Conservation (phyloP, 92 coral and sea anemone species). For the Phenganax stokvisi region DNA sequence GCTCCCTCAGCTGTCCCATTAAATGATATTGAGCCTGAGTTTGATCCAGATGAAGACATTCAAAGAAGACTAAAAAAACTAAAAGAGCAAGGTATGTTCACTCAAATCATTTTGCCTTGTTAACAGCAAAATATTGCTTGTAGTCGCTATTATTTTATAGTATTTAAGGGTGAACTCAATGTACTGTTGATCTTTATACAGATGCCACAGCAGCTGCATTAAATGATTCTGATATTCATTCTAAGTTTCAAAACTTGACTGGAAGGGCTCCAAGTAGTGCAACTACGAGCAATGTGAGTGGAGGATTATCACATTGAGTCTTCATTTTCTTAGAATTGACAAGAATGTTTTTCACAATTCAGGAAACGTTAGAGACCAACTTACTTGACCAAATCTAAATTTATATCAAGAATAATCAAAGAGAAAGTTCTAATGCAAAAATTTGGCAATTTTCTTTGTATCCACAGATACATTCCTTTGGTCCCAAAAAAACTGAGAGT, state of each 20-base stretch:
- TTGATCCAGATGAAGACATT: constrained; percentile 80
- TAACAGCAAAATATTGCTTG: background rate
- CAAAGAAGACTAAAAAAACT: constrained; percentile 66
- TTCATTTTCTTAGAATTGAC: background rate
- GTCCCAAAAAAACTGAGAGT: constrained; percentile 66
- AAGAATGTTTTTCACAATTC: background rate
- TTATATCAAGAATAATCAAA: background rate
- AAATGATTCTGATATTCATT: constrained; percentile 46
- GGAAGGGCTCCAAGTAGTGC: constrained; percentile 73
- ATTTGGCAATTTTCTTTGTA: background rate
- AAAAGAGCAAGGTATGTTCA: constrained; percentile 34
- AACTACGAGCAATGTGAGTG: constrained; percentile 61
- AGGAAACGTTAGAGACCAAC: background rate
- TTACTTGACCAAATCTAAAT: background rate
- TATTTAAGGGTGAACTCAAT: background rate
- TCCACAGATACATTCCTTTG: constrained; percentile 56
- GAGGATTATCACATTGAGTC: background rate
- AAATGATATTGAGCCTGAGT: constrained; percentile 28
- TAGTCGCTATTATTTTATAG: too few relatives aligned
- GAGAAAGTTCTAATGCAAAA: background rate
- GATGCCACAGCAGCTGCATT: constrained; percentile 15
- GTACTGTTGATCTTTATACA: background rate
- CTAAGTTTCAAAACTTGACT: constrained; percentile 67
- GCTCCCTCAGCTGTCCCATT: constrained; percentile 18
- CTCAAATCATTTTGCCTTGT: background rate